phyloP scores from a whole-genome alignment of 2,888 invertebrate genomes.

The Eurytoma californica region DNA sequence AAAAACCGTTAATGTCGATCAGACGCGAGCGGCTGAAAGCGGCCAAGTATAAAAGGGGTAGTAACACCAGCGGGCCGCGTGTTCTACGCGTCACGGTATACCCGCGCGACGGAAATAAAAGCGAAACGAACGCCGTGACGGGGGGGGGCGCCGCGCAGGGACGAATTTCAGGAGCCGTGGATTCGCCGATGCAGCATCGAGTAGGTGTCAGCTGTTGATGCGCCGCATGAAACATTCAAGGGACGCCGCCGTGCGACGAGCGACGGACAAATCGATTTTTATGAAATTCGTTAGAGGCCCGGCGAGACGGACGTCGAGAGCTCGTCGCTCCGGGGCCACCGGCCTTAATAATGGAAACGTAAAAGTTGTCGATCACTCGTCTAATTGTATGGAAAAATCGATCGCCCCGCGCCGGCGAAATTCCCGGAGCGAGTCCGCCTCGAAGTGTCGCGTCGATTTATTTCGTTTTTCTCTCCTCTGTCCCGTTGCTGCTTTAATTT shows the following conservation, averaged over 20 bases:
- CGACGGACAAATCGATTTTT: constrained; percentile 42
- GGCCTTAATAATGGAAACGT: background rate
- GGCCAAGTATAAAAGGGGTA: constrained; percentile 23
- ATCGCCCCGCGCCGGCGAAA: background rate
- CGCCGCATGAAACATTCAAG: constrained; percentile 42
- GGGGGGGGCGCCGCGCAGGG: background rate
- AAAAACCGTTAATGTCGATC: constrained; percentile 44
- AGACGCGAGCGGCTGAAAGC: background rate
- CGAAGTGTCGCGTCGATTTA: too few species aligned
- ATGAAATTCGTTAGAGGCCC: constrained; percentile 25
- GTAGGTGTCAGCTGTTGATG: constrained; percentile 49
- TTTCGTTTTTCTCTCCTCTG: too few species aligned
- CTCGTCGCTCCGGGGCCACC: background rate
- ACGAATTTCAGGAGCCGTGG: constrained; percentile 35
- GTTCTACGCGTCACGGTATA: constrained; percentile 16
- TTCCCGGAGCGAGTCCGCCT: background rate
- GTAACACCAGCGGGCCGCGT: background rate
- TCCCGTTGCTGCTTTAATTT: too few species aligned
- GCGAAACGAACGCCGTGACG: background rate
- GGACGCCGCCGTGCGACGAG: background rate
- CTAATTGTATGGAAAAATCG: background rate
- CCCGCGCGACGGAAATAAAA: constrained; percentile 31
- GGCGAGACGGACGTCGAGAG: constrained; percentile 9
- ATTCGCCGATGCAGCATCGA: constrained; percentile 42
- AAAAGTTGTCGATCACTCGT: background rate